Base-by-base conservation (phyloP, 2,113 vertebrate genomes). In the Phycodurus eques region DNA sequence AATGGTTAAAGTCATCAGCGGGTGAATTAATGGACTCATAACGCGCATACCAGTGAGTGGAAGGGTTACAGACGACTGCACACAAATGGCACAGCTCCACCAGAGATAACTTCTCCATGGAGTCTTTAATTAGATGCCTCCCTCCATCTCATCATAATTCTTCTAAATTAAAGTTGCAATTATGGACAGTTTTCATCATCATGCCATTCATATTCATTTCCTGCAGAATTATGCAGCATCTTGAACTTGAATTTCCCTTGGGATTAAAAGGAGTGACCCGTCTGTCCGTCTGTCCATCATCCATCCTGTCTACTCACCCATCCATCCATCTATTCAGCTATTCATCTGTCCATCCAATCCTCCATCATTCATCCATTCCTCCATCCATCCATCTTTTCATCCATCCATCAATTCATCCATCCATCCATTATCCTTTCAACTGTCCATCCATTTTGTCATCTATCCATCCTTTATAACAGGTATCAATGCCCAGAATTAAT, bases 1-100 rank as follows among this genome's bases (percentile, higher is more conserved):
- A 79, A 74, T 42, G 68, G 72, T 69, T 42, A 82, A 84, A 86
- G 81, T 83, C 80, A 84, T 84, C 79, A 79, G 43, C 68, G 70
- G 74, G 46, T 74, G 65, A 74, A 89, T 85, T 54, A 80, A 83
- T 70, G 62, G 51, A 75, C 54, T 76, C 78, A 81, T 72, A 56
- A 27, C 5, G 46, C 73, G 60, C 5, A 43, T 75, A 19, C 35
- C 39, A 76, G 70, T 53, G 67, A 76, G 61, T 53, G 54, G 51
- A 74, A 53, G 57, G 61, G 54, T 65, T 74, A 67, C 74, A 57
- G 73, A 76, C 13, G 27, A 59, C 27, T 67, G 47, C 56, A 44
- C 31, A 12, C 42, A 46, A 62, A 72, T 35, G 42, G 43, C 54
- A 42, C 47, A 59, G 31, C 22, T 75, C 75, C 62, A 67, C 43